phyloP scores from a whole-genome alignment of 1,140 invertebrate species.

The Macrostomum lignano region DNA sequence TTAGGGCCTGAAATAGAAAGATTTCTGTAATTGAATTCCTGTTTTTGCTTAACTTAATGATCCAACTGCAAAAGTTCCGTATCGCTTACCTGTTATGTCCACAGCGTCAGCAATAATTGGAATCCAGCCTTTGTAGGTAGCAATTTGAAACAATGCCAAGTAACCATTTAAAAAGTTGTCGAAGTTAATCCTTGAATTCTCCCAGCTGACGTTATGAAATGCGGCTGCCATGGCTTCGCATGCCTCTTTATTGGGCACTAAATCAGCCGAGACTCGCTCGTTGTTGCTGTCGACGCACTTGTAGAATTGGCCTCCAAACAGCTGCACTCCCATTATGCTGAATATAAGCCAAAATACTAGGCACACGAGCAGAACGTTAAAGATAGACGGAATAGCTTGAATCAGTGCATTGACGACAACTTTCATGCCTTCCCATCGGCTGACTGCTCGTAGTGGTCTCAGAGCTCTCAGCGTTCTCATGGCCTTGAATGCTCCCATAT shows the following conservation, averaged over 20 bases:
- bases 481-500: slow-evolving; percentile 47
- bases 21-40: no score
- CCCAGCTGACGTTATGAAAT: slow-evolving; percentile 37
- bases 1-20: no score
- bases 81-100: slow-evolving; percentile 39
- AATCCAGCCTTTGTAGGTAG: slow-evolving; percentile 57
- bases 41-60: no score
- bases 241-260: neutral
- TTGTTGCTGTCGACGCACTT: slow-evolving; percentile 44
- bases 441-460: no score
- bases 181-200: slow-evolving; percentile 85
- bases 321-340: slow-evolving; percentile 60
- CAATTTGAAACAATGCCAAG: slow-evolving; percentile 84
- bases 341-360: slow-evolving; percentile 67
- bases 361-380: slow-evolving; percentile 64
- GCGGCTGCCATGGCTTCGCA: neutral
- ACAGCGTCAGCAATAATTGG: slow-evolving; percentile 95
- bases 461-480: slow-evolving; percentile 49
- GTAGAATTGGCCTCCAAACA: slow-evolving; percentile 61
- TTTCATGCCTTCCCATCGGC: no score
- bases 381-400: no score
- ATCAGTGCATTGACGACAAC: slow-evolving; percentile 74
- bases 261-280: slow-evolving; percentile 17
- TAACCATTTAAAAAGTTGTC: slow-evolving; percentile 90
- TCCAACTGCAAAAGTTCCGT: no score